Base-by-base conservation (phyloP, 64 coral and sea anemone genomes). In the Anthopleura sola region DNA sequence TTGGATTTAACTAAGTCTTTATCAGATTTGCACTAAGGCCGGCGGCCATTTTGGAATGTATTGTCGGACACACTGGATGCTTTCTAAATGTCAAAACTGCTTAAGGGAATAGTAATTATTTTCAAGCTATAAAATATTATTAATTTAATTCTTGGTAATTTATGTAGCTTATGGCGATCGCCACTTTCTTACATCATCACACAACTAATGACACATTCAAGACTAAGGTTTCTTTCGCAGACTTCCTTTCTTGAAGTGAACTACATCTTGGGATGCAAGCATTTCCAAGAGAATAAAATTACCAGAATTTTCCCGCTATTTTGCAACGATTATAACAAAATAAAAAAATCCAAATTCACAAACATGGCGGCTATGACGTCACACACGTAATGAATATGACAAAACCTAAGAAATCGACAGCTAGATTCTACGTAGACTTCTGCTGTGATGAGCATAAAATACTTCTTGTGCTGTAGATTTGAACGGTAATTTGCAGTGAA, bases 401-500 rank as follows among this genome's bases (percentile, higher is more conserved):
- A 53, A 53, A 62, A 62, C 0, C 58, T 24, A 62, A 20, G 3
- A 29, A 34, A 33, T 15, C 26, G 1, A 34, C 29, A 71, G 28
- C 14, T 14, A 71, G 66, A 71, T 71, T 71, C 66, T 32, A 34
- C 66, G 66, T 32, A 71, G 66, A 71, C 66, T 71, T 71, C 66
- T 71, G 66, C 29, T 32, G 8, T 71, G 3, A 11, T 33, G 31
- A 34, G 28, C 5, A 32, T 34, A 34, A 31, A 17, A 32, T 71
- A 34, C 28, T 71, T 71, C 50, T 53, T 15, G 13, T 12, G 31
- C 29, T 32, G 26, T 71, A 32, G 11, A 71, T 34, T 71, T 57
- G 4, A 28, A 26, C 11, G 1, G 4, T 7, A 26, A n/a, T 26
- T 62, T 62, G 23, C 1, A 33, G 66, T 28, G 26, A 64, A 64